These are phyloP conservation scores for Vespertilio murinus DNA, from an alignment of 2,797 vertebrate genomes.

Conservation along the genomic window DNA sequence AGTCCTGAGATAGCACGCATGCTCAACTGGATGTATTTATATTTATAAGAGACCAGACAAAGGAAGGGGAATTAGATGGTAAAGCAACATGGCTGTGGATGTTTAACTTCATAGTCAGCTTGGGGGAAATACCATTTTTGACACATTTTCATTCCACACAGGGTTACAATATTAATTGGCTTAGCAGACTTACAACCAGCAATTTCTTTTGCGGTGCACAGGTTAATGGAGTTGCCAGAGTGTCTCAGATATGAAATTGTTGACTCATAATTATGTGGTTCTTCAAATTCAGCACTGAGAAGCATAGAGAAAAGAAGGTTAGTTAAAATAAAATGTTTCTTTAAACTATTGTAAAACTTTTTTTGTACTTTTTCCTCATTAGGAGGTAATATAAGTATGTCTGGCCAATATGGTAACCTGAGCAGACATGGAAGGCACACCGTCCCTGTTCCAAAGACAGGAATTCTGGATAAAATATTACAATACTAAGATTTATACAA, in stretches of 20 bases:
- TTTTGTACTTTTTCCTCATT: background rate
- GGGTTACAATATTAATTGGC: constrained; percentile 52
- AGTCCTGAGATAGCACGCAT: background rate
- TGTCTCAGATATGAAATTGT: constrained; percentile 74
- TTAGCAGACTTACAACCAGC: constrained; percentile 67
- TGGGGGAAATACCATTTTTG: constrained; percentile 2
- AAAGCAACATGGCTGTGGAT: background rate
- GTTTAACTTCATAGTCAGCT: background rate
- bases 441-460: background rate
- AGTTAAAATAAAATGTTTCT: constrained; percentile 50
- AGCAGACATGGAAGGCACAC: background rate
- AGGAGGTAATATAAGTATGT: background rate
- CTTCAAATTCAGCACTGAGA: constrained; percentile 80
- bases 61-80: background rate
- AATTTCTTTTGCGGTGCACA: constrained; percentile 73
- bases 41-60: background rate
- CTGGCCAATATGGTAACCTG: background rate
- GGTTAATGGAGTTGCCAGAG: constrained; percentile 72
- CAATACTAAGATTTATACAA: background rate
- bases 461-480: background rate
- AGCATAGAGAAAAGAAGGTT: constrained; percentile 62
- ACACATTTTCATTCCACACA: constrained; percentile 32
- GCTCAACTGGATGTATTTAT: background rate
- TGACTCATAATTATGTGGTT: constrained; percentile 79
- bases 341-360: constrained; percentile 35